These are phyloP conservation scores for Tuta absoluta DNA, from an alignment of 2,888 invertebrate species.

Conservation along the genomic window DNA sequence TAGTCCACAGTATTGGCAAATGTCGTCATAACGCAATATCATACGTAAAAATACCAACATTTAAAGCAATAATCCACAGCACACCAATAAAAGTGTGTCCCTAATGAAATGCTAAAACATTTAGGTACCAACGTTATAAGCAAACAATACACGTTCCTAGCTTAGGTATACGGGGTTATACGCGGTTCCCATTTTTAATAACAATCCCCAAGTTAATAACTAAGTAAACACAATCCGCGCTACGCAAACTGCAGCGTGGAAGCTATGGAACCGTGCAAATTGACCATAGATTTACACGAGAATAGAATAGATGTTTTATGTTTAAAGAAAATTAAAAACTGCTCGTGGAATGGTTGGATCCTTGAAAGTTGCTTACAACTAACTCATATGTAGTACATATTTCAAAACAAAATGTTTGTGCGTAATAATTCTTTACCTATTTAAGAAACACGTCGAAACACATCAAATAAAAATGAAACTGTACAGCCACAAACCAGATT, in stretches of 20 bases:
- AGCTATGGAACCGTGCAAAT: conserved; percentile 54
- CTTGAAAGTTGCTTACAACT: too few species aligned
- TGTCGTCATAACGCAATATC: not conserved
- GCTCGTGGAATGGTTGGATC: too few species aligned
- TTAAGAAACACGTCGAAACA: too few species aligned
- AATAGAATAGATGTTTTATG: conserved; percentile 23
- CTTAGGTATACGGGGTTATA: conserved; percentile 29
- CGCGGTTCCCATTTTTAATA: conserved; percentile 56
- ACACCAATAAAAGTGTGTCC: not conserved
- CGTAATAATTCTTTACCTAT: too few species aligned
- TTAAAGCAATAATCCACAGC: not conserved
- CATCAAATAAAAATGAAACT: too few species aligned
- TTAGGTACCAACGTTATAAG: conserved; percentile 11
- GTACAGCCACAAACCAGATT: too few species aligned
- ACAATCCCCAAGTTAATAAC: conserved; percentile 65
- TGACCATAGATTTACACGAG: conserved; percentile 44
- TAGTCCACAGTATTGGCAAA: too few species aligned
- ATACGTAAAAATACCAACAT: not conserved
- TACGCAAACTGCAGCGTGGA: conserved; percentile 54
- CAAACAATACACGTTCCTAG: conserved; percentile 22
- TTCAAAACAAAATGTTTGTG: too few species aligned
- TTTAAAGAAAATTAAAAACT: not conserved
- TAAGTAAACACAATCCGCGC: conserved; percentile 53
- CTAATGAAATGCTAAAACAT: conserved; percentile 13
- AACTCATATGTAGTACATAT: too few species aligned